These are phyloP conservation scores for Heliconius charithonia DNA, from an alignment of 2,888 invertebrate species.

Conservation along the genomic window DNA sequence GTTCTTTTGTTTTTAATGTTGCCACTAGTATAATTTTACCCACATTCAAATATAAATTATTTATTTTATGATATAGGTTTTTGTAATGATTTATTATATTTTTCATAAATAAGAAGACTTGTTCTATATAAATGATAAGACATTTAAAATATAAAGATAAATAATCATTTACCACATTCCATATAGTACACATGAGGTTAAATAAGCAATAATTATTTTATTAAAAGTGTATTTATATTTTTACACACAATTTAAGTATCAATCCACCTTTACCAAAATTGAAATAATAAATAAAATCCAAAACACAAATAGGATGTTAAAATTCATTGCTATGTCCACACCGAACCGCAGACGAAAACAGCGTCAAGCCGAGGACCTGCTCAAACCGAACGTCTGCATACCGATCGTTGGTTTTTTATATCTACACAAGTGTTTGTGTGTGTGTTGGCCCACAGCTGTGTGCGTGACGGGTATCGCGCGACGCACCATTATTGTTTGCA, in stretches of 20 bases:
- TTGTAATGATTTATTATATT: not conserved
- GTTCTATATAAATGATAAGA: not conserved
- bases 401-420: slow-evolving; percentile 84
- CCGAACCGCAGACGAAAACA: slow-evolving; percentile 83
- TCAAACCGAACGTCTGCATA: slow-evolving; percentile 84
- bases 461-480: slow-evolving; percentile 72
- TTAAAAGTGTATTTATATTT: not conserved
- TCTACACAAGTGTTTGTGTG: slow-evolving; percentile 65
- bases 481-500: slow-evolving; percentile 76
- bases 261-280: not conserved
- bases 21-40: slow-evolving; percentile 61
- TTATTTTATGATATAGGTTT: not conserved
- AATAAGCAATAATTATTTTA: not conserved
- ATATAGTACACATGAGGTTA: not conserved
- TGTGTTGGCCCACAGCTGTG: slow-evolving; percentile 51
- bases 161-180: not conserved
- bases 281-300: slow-evolving; percentile 16
- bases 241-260: no score
- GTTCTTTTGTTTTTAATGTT: slow-evolving; percentile 84
- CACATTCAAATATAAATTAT: no score
- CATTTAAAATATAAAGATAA: not conserved
- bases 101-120: not conserved
- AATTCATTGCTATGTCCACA: slow-evolving; percentile 65
- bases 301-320: slow-evolving; percentile 56
- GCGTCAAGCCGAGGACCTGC: slow-evolving; percentile 83